A percentile compares a stretch with the other conserved stretches of the same genome.
These are phyloP conservation scores for Drosophila jambulina DNA, from an alignment of 1,140 invertebrate species.

Conservation along the genomic window DNA sequence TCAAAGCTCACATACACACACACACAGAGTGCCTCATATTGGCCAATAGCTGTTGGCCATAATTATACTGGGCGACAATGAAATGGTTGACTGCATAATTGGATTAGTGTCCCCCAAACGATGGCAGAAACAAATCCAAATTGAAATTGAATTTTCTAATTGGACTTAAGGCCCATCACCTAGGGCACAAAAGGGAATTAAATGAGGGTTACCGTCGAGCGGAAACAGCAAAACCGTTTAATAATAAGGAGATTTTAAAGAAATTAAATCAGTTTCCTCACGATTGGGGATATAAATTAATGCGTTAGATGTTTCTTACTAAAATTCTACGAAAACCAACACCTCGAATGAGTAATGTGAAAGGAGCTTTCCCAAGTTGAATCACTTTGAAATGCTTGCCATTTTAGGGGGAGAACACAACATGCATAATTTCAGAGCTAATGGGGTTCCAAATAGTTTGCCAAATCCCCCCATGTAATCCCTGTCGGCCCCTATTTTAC, in stretches of 20 bases:
- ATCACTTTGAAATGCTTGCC: neutral
- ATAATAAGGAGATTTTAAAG: slow-evolving; percentile 7
- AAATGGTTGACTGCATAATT: slow-evolving; percentile 65
- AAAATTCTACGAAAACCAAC: neutral
- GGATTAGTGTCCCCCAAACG: slow-evolving; percentile 41
- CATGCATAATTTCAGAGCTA: slow-evolving; percentile 29
- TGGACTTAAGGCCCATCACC: slow-evolving; percentile 31
- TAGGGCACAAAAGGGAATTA: slow-evolving; percentile 38
- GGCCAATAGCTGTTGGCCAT: slow-evolving; percentile 47
- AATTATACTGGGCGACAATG: slow-evolving; percentile 68
- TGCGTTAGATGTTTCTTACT: neutral
- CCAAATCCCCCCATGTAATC: slow-evolving; percentile 33
- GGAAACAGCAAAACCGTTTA: slow-evolving; percentile 14
- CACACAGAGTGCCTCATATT: slow-evolving; percentile 18
- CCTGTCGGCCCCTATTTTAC: slow-evolving; percentile 22
- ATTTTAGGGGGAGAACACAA: slow-evolving; percentile 7
- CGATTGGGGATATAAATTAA: neutral
- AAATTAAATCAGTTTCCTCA: neutral
- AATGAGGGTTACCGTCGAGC: slow-evolving; percentile 30
- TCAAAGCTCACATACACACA: slow-evolving; percentile 21
- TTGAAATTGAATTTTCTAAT: slow-evolving; percentile 57
- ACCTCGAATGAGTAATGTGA: neutral
- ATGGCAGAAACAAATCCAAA: slow-evolving; percentile 38
- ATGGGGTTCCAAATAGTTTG: slow-evolving; percentile 40
- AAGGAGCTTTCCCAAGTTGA: neutral